phyloP scores from a whole-genome alignment of 1,140 invertebrate species.

The Drosophila willistoni region DNA sequence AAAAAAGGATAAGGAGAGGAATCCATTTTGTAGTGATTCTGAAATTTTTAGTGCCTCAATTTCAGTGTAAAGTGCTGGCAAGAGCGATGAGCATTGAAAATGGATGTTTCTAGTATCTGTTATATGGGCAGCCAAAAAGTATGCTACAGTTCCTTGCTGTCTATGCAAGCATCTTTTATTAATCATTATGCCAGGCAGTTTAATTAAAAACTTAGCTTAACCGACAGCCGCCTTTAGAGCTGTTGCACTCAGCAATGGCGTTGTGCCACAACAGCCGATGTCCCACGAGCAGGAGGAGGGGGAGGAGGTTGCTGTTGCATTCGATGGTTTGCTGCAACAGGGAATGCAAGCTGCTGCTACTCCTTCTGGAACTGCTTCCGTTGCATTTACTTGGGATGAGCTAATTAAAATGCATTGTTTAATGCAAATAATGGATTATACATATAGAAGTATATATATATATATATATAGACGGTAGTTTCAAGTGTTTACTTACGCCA shows the following conservation, averaged over 20 bases:
- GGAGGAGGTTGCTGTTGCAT: background rate
- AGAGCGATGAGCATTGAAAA: background rate
- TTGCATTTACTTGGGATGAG: slow-evolving; percentile 48
- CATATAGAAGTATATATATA: background rate
- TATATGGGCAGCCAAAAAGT: slow-evolving; percentile 37
- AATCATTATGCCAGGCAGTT: slow-evolving; percentile 66
- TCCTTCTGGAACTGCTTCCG: slow-evolving; percentile 20
- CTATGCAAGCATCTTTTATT: slow-evolving; percentile 54
- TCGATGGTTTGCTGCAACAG: slow-evolving; percentile 37
- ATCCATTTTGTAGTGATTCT: too few species aligned
- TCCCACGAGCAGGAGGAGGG: slow-evolving; percentile 24
- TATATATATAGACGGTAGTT: slow-evolving; percentile 34
- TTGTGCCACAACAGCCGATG: slow-evolving; percentile 31
- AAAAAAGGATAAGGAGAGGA: too few species aligned
- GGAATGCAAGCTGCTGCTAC: slow-evolving; percentile 39
- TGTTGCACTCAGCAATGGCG: slow-evolving; percentile 53
- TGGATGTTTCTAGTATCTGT: background rate
- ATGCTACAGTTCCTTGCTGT: slow-evolving; percentile 58
- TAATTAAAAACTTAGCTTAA: slow-evolving; percentile 71
- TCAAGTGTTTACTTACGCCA: slow-evolving; percentile 59
- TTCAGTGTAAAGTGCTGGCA: too few species aligned
- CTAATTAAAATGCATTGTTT: slow-evolving; percentile 78
- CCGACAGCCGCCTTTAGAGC: slow-evolving; percentile 64
- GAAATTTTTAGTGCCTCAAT: too few species aligned
- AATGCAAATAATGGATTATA: slow-evolving; percentile 60